A percentile compares a stretch with the other conserved stretches of the same genome.
These are phyloP conservation scores for Eupithecia abbreviata DNA, from an alignment of 2,888 invertebrate genomes.

Conservation along the genomic window DNA sequence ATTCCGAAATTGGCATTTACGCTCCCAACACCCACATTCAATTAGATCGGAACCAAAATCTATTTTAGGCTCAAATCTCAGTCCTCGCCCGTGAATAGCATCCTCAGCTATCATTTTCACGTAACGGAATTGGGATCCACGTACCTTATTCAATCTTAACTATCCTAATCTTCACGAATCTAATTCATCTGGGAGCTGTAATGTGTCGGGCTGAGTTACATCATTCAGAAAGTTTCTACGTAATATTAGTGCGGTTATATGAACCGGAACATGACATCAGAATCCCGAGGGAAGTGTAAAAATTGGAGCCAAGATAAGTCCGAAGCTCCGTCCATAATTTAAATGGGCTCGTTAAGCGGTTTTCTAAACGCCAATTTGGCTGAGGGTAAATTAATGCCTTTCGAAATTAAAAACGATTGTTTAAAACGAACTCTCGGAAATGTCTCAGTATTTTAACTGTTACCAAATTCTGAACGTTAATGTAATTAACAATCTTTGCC, in stretches of 20 bases:
- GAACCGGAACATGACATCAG: constrained; percentile 43
- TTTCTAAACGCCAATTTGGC: constrained; percentile 47
- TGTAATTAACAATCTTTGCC: constrained; percentile 5
- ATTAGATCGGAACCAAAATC: constrained; percentile 36
- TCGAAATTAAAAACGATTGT: constrained; percentile 29
- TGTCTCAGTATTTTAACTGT: constrained; percentile 8
- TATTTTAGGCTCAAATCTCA: constrained; percentile 33
- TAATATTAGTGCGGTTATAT: constrained; percentile 54
- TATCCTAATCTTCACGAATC: constrained; percentile 31
- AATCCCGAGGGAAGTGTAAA: constrained; percentile 48
- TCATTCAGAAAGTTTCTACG: constrained; percentile 48
- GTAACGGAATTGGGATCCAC: constrained; percentile 29
- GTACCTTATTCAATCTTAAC: constrained; percentile 17
- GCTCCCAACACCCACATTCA: constrained; percentile 37
- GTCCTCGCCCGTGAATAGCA: constrained; percentile 29
- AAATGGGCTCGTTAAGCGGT: constrained; percentile 45
- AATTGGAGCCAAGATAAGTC: constrained; percentile 47
- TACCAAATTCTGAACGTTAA: constrained; percentile 7
- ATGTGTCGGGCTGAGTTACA: constrained; percentile 40
- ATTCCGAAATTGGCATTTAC: constrained; percentile 30
- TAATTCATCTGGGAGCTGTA: constrained; percentile 47
- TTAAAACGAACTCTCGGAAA: constrained; percentile 9
- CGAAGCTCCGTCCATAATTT: constrained; percentile 47
- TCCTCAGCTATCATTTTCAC: constrained; percentile 32
- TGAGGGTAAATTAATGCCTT: constrained; percentile 39